Evolutionary conservation across 1,140 invertebrate genomes (phyloP).

Genomic region (Leptinotarsa defecta): DNA sequence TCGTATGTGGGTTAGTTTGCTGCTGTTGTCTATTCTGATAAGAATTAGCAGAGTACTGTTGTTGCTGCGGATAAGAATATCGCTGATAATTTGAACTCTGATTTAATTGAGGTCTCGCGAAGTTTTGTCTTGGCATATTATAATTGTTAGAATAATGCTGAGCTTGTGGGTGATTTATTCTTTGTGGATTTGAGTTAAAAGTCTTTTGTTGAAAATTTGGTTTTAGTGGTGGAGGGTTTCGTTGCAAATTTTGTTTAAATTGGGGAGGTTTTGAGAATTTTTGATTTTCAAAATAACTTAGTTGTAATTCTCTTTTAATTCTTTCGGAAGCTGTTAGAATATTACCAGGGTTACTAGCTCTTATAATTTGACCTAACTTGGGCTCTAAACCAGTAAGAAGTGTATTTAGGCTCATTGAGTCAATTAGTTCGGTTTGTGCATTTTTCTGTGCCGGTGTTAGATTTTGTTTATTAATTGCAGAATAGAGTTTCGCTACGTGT

Average conservation of each 20-base stretch:
- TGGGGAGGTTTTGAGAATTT: not conserved
- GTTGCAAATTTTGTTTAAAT: not conserved
- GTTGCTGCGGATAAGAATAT: too few species aligned
- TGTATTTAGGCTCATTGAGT: not conserved
- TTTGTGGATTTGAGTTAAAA: not conserved
- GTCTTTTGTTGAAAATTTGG: not conserved
- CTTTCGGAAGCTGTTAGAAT: not conserved
- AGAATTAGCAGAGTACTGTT: too few species aligned
- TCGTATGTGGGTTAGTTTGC: too few species aligned
- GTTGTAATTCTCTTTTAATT: not conserved
- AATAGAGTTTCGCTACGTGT: constrained; percentile 24
- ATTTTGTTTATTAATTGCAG: constrained; percentile 20
- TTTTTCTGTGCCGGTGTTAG: constrained; percentile 25
- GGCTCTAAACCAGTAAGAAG: constrained; percentile 16
- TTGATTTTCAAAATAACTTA: not conserved
- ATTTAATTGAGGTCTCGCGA: too few species aligned
- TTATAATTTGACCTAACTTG: constrained; percentile 9
- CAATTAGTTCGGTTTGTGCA: not conserved
- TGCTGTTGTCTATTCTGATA: too few species aligned
- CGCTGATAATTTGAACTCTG: not conserved
- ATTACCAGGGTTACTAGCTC: constrained; percentile 1
- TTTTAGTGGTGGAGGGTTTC: not conserved
- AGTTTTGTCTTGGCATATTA: not conserved
- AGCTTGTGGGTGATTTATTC: not conserved
- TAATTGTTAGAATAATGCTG: not conserved